These are phyloP conservation scores for Liasis olivaceus DNA, from an alignment of 2,797 vertebrate genomes.

Conservation along the genomic window DNA sequence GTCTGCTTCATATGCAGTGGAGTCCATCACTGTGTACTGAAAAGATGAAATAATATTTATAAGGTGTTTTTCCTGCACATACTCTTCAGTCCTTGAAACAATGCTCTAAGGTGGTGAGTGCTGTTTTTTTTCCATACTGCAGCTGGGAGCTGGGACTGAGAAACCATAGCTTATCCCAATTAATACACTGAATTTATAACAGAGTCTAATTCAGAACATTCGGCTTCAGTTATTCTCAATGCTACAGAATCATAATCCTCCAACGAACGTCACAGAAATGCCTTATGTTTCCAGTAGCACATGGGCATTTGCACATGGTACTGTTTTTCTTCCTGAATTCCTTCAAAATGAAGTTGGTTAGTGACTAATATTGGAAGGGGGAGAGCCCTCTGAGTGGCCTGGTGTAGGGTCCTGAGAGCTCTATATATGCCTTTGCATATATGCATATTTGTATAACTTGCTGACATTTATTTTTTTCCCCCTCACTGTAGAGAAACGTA, in stretches of 20 bases:
- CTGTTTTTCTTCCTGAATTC: not conserved
- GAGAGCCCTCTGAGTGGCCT: not conserved
- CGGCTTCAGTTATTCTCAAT: not conserved
- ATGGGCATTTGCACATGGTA: not conserved
- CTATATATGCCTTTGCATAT: not conserved
- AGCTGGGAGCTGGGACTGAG: not conserved
- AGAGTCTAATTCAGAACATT: not conserved
- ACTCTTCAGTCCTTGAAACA: not conserved
- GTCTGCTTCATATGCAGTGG: not conserved
- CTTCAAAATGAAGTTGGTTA: not conserved
- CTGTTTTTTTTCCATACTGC: not conserved
- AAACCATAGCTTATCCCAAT: not conserved
- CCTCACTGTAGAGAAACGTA: not conserved
- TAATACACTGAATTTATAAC: not conserved
- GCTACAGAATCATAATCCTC: not conserved
- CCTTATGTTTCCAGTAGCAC: not conserved
- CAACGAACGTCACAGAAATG: not conserved
- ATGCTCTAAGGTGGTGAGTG: not conserved
- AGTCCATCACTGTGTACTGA: not conserved
- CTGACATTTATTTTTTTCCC: not conserved
- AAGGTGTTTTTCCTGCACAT: not conserved
- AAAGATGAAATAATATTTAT: not conserved
- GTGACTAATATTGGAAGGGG: not conserved
- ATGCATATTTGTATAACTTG: not conserved
- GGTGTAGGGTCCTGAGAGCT: not conserved